A percentile compares a stretch with the other conserved stretches of the same genome.
Conservation (phyloP, 2,113 vertebrate species). For the Rutilus rutilus region DNA sequence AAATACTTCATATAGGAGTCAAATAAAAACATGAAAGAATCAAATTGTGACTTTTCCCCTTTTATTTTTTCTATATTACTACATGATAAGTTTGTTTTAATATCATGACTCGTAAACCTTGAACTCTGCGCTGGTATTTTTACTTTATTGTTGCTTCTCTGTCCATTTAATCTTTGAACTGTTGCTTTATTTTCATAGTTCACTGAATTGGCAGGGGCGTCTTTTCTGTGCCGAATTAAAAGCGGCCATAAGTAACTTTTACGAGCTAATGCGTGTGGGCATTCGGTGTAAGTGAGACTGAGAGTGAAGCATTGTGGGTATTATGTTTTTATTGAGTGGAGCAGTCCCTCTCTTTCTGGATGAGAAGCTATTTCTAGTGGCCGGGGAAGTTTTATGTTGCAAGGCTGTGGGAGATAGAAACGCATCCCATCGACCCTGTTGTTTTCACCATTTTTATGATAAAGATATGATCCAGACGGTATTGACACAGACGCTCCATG, state of each 20-base stretch:
- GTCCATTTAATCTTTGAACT: constrained; percentile 32
- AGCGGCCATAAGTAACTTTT: constrained; percentile 72
- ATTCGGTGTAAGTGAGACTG: constrained; percentile 52
- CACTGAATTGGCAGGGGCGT: constrained; percentile 42
- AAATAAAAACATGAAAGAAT: background rate
- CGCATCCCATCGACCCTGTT: constrained; percentile 56
- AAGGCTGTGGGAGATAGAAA: constrained; percentile 43
- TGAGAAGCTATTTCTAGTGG: constrained; percentile 55
- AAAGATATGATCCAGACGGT: constrained; percentile 50
- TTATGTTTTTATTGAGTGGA: constrained; percentile 62
- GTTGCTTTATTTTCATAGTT: constrained; percentile 46
- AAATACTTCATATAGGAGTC: background rate
- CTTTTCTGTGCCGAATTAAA: constrained; percentile 62
- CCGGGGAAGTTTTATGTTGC: constrained; percentile 70
- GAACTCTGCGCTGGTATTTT: background rate
- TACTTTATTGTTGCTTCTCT: constrained; percentile 26
- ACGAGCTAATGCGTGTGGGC: constrained; percentile 62
- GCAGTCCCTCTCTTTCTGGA: constrained; percentile 40
- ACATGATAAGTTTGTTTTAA: constrained; percentile 4
- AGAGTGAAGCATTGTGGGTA: constrained; percentile 58
- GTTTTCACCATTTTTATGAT: constrained; percentile 57
- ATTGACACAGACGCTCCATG: constrained; percentile 46
- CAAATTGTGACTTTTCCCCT: background rate
- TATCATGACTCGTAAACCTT: background rate
- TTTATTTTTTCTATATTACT: background rate